Percentiles rank a stretch among this genome's conserved stretches.
Conservation (phyloP, 2,888 invertebrate genomes). For the Conomelus anceps region DNA sequence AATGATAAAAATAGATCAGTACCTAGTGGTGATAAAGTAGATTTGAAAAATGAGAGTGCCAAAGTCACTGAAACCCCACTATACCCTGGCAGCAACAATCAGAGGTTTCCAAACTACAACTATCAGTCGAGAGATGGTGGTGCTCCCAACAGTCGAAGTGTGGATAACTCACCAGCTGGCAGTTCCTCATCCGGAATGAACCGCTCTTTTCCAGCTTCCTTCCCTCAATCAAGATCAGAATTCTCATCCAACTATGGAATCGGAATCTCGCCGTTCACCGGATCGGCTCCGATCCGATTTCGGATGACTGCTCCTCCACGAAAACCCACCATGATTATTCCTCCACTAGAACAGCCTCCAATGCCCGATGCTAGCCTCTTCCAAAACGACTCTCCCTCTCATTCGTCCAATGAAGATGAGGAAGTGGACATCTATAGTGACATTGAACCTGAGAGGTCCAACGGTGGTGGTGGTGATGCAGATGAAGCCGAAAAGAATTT, state of each 20-base stretch:
- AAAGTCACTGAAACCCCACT: slow-evolving; percentile 50
- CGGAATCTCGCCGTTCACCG: slow-evolving; percentile 26
- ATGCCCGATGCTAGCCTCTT: slow-evolving; percentile 23
- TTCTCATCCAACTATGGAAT: slow-evolving; percentile 7
- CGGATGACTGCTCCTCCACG: slow-evolving; percentile 29
- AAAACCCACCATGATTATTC: slow-evolving; percentile 21
- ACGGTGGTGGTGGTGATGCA: slow-evolving; percentile 40
- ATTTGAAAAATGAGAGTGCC: slow-evolving; percentile 24
- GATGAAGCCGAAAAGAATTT: slow-evolving; percentile 36
- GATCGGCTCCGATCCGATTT: slow-evolving; percentile 32
- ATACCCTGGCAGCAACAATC: slow-evolving; percentile 48
- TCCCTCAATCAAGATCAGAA: not conserved
- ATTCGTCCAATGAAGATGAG: slow-evolving; percentile 38
- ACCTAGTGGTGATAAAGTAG: slow-evolving; percentile 19
- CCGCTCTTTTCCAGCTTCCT: not conserved
- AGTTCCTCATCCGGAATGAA: not conserved
- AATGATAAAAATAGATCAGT: slow-evolving; percentile 3
- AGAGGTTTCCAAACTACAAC: not conserved
- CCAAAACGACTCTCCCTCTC: slow-evolving; percentile 1
- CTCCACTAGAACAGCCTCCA: not conserved
- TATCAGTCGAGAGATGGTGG: not conserved
- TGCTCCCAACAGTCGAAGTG: slow-evolving; percentile 7
- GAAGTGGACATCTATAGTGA: slow-evolving; percentile 58
- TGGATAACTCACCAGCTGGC: not conserved
- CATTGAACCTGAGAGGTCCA: slow-evolving; percentile 46